A percentile compares a stretch with the other conserved stretches of the same genome.
phyloP scores from a whole-genome alignment of 2,113 vertebrate species.

The Dunckerocampus dactyliophorus region DNA sequence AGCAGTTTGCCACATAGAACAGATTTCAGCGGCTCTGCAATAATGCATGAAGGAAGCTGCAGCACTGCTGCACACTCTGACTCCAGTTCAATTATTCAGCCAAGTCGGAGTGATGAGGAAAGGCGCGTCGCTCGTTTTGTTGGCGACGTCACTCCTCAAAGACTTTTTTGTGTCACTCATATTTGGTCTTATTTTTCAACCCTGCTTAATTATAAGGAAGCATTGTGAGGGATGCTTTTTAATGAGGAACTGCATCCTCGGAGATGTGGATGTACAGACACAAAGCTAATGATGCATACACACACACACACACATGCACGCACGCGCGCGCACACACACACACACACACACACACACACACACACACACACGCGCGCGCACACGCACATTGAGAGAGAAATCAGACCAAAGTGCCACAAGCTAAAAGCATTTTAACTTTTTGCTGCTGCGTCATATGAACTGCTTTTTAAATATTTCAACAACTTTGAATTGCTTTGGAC shows the following conservation, averaged over 20 bases:
- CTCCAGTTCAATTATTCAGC: constrained; percentile 50
- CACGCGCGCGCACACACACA: constrained; percentile 16
- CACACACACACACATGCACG: constrained; percentile 11
- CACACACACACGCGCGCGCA: constrained; percentile 16
- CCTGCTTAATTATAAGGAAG: constrained; percentile 30
- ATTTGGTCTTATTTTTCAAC: constrained; percentile 5
- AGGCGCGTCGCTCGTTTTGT: constrained; percentile 32
- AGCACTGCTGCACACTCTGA: constrained; percentile 19
- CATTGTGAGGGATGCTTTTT: constrained; percentile 25
- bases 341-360: constrained; percentile 19
- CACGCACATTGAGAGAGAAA: no score
- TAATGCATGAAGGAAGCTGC: constrained; percentile 54
- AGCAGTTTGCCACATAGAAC: constrained; percentile 41
- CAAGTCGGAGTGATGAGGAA: constrained; percentile 31
- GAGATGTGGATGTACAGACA: constrained; percentile 12
- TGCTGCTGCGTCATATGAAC: neutral
- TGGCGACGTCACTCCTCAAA: constrained; percentile 14
- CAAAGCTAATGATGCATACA: constrained; percentile 15
- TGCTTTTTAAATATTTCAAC: constrained; percentile 6
- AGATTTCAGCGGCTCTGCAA: constrained; percentile 54
- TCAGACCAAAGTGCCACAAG: constrained; percentile 9
- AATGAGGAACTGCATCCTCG: constrained; percentile 2
- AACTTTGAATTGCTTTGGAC: constrained; percentile 1
- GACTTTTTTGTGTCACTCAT: neutral
- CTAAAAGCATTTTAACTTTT: constrained; percentile 12